phyloP scores from a whole-genome alignment of 2,888 invertebrate species.

The Leuctra nigra region DNA sequence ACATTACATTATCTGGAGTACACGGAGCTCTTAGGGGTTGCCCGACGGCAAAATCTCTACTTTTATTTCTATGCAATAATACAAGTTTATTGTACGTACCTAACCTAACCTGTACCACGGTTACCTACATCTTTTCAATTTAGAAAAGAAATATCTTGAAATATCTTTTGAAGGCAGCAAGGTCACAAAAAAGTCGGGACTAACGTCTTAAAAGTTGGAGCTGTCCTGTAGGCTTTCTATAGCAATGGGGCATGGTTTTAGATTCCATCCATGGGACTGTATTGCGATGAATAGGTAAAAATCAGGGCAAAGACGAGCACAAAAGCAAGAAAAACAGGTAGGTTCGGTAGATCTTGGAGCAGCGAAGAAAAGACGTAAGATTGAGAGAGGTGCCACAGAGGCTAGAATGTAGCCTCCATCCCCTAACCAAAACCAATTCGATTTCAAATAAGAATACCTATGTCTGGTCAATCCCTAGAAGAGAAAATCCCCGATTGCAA shows the following conservation, averaged over 20 bases:
- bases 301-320: neutral
- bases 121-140: conserved; percentile 8
- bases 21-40: neutral
- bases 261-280: neutral
- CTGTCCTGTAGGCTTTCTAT: neutral
- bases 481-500: too few species aligned
- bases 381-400: neutral
- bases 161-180: conserved; percentile 24
- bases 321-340: neutral
- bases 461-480: too few species aligned
- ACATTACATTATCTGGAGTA: neutral
- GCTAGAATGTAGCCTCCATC: too few species aligned
- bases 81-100: neutral
- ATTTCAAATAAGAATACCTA: too few species aligned
- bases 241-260: neutral
- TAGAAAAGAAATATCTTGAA: conserved; percentile 24
- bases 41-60: neutral
- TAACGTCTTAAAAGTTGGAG: neutral
- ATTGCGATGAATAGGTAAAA: conserved; percentile 5
- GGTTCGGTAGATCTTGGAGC: neutral
- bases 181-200: conserved; percentile 15
- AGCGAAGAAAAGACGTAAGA: neutral
- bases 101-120: conserved; percentile 4
- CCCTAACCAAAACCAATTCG: too few species aligned
- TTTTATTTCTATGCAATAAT: neutral